A percentile compares a stretch with the other conserved stretches of the same genome.
Conservation (phyloP, 2,113 vertebrate species). For the Melanostigma gelatinosum region DNA sequence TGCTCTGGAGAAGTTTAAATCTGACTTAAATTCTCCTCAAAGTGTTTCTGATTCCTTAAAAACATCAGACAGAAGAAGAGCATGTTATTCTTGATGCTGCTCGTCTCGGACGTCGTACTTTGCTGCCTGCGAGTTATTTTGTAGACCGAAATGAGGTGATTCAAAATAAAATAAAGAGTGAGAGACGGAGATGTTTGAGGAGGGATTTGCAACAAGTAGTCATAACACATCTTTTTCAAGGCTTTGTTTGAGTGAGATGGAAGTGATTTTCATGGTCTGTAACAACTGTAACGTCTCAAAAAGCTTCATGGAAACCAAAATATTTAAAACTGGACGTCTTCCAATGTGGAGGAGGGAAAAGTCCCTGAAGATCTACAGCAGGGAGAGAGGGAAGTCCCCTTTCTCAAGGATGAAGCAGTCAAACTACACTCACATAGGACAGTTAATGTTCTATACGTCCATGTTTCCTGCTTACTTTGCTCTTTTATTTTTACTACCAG, state of each 20-base stretch:
- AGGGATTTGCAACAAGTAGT: background rate
- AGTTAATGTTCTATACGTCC: no score
- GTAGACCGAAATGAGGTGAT: background rate
- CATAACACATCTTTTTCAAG: no score
- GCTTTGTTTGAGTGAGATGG: background rate
- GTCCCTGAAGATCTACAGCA: background rate
- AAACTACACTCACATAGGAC: background rate
- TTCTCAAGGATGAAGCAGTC: background rate
- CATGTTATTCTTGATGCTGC: background rate
- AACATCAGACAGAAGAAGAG: no score
- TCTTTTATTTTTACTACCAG: background rate
- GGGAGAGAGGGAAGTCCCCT: background rate
- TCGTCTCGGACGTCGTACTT: background rate
- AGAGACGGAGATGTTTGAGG: background rate
- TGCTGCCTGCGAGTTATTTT: background rate
- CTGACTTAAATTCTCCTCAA: no score
- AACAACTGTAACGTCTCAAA: background rate
- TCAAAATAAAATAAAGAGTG: background rate
- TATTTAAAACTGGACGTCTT: background rate
- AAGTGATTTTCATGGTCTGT: background rate
- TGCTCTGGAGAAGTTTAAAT: no score
- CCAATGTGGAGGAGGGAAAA: background rate
- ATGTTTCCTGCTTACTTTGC: background rate
- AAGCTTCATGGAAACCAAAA: background rate
- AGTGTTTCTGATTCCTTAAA: no score